phyloP scores from a whole-genome alignment of 1,140 invertebrate genomes.

The Drosophila pseudoananassae region DNA sequence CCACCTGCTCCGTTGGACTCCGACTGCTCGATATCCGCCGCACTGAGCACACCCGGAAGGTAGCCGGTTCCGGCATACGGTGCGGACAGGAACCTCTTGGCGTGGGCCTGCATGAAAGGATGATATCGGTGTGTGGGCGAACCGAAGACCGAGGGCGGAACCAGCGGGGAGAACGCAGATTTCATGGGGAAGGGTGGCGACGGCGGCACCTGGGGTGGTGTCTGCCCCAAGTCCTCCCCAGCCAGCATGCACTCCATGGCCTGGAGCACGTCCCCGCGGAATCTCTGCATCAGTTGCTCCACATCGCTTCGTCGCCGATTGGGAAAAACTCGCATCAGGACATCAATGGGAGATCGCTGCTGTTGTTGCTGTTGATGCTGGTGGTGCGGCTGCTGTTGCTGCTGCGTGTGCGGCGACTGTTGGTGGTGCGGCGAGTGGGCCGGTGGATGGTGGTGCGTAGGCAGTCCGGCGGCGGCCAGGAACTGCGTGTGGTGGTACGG shows the following conservation, averaged over 20 bases:
- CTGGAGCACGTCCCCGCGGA: slow-evolving; percentile 93
- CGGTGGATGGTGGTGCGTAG: slow-evolving; percentile 63
- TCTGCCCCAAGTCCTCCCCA: slow-evolving; percentile 85
- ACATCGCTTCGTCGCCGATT: slow-evolving; percentile 92
- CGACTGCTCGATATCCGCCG: slow-evolving; percentile 85
- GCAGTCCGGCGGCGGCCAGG: slow-evolving; percentile 70
- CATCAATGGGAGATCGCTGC: slow-evolving; percentile 89
- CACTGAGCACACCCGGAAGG: slow-evolving; percentile 89
- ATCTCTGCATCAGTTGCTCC: slow-evolving; percentile 91
- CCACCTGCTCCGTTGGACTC: slow-evolving; percentile 69
- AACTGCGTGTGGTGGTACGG: slow-evolving; percentile 85
- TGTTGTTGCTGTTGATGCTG: slow-evolving; percentile 78
- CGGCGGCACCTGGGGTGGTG: slow-evolving; percentile 72
- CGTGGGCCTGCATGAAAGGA: slow-evolving; percentile 85
- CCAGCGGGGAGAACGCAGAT: slow-evolving; percentile 90
- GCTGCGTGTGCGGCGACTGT: slow-evolving; percentile 76
- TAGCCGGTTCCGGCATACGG: slow-evolving; percentile 92
- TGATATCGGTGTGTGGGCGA: slow-evolving; percentile 84
- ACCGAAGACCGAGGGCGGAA: slow-evolving; percentile 85
- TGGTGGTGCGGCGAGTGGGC: slow-evolving; percentile 56
- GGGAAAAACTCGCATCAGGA: slow-evolving; percentile 92
- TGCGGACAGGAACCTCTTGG: slow-evolving; percentile 90
- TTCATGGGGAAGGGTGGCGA: slow-evolving; percentile 85
- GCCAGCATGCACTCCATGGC: slow-evolving; percentile 95
- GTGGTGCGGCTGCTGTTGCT: slow-evolving; percentile 57